Base-by-base conservation (phyloP, 2,113 vertebrate species). In the Emydura subglobosa region DNA sequence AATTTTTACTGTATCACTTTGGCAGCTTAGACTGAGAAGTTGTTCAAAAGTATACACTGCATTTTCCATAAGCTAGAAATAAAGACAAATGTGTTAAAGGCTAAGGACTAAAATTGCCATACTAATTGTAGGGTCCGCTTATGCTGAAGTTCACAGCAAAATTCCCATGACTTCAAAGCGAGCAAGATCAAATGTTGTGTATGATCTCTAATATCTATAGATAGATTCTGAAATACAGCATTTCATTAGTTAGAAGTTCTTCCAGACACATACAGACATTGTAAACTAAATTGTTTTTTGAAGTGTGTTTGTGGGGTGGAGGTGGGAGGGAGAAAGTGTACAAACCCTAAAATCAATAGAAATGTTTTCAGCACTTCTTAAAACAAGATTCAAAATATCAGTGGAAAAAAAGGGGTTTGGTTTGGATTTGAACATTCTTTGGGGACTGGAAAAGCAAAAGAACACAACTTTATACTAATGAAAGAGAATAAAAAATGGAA, bases 11-110 rank as follows among this genome's bases (percentile, higher is more conserved):
- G 97, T 94, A 76, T 99, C 97, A 68, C 98, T 98, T 91, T 98
- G 96, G 57, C 89, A 72, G 34, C 97, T 98, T 22, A 98, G 98
- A 88, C 76, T 83, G n/a, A 99, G 97, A 93, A 99, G 89, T 95
- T 98, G 98, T 91, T 98, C 97, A 13, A 99, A 99, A 0, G 99
- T 99, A 97, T 98, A 99, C 0, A 98, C 98, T 3, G 98, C 98
- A 8, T 99, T 99, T 95, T 98, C 98, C 97, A 99, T 98, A 59
- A 99, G 98, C 99, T 99, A 87, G 89, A 97, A 95, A 82, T 0
- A 87, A 51, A 51, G 72, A 88, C 44, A 14, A 34, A 88, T 55
- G 97, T 4, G 89, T 92, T 97, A 80, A 88, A 92, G 51, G 57
- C 34, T 27, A 47, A 83, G 54, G 25, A 78, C 12, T 27, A 6